Evolutionary conservation across 2,113 vertebrate genomes (phyloP), one percentile per base, ranked within the genome.

Genomic region (Xiphias gladius): DNA sequence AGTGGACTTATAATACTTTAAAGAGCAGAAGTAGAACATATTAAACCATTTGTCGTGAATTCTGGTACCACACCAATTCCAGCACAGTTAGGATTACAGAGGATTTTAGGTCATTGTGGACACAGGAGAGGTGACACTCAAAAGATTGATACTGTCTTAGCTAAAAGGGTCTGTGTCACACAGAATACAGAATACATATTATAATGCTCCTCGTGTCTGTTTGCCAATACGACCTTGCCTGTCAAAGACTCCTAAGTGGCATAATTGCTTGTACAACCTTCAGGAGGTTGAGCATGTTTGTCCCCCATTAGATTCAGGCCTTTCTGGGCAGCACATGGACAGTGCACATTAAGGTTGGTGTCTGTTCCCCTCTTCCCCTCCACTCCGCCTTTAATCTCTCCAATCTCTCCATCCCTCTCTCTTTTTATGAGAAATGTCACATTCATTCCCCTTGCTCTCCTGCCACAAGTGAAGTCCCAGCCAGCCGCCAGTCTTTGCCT

Each of bases 221-320:
- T 89, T 92, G 86, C 82, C 85, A 16, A 91, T 93, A 91, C 79
- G 86, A 93, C 94, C 94, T 95, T 95, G 88, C 77, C 77, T 84
- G 82, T 93, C 87, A 89, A 88, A 91, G 89, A 88, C 80, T 84
- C 90, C 66, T 92, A 88, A 92, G 86, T 87, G 91, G 86, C 85
- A 79, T 91, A 88, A 92, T 93, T 92, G 91, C 88, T 89, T 85
- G 86, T 90, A 78, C 91, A 90, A 92, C 89, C 91, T 92, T 94
- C 88, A 82, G 81, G 73, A 93, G 89, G 89, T 86, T 83, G 80
- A 24, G 80, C 74, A 84, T 79, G 68, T 84, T 88, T 86, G 90
- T 92, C 85, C 80, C 79, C 82, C 74, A 76, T 93, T 87, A 91
- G 68, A 89, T 80, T 82, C 64, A 72, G 88, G 87, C 72, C 32